These are phyloP conservation scores for Paraescarpia echinospica DNA, from an alignment of 1,140 invertebrate species.

Conservation along the genomic window DNA sequence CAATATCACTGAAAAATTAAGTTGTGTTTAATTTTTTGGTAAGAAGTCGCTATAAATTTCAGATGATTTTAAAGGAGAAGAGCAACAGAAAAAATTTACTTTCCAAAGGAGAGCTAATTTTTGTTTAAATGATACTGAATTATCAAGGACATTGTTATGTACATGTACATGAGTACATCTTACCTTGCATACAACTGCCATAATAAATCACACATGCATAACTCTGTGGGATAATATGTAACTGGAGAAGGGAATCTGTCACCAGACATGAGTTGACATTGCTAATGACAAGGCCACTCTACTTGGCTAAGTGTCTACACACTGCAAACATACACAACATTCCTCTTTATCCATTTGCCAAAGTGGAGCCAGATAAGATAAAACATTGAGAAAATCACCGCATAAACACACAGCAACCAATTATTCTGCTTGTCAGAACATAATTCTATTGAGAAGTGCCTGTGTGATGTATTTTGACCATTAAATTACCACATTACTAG, in stretches of 20 bases:
- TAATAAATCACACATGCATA: neutral
- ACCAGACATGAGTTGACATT: neutral
- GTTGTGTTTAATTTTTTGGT: no score
- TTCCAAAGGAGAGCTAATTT: no score
- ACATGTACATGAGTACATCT: no score
- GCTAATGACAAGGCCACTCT: neutral
- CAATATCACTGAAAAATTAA: no score
- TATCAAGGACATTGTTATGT: neutral
- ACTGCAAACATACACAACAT: neutral
- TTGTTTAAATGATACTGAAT: neutral
- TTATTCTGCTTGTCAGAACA: neutral
- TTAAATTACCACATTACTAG: neutral
- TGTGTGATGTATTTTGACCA: neutral
- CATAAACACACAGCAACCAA: neutral
- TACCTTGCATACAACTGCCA: neutral
- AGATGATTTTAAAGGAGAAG: no score
- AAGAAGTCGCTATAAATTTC: no score
- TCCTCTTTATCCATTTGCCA: neutral
- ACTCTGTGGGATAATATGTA: neutral
- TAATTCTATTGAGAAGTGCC: neutral
- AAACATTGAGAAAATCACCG: conserved; percentile 1
- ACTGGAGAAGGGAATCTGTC: neutral
- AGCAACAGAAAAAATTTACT: no score
- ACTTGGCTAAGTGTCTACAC: neutral
- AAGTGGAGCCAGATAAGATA: neutral